Percentiles rank a stretch among this genome's conserved stretches.
These are phyloP conservation scores for Cryptotermes secundus DNA, from an alignment of 1,140 invertebrate species.

Conservation along the genomic window DNA sequence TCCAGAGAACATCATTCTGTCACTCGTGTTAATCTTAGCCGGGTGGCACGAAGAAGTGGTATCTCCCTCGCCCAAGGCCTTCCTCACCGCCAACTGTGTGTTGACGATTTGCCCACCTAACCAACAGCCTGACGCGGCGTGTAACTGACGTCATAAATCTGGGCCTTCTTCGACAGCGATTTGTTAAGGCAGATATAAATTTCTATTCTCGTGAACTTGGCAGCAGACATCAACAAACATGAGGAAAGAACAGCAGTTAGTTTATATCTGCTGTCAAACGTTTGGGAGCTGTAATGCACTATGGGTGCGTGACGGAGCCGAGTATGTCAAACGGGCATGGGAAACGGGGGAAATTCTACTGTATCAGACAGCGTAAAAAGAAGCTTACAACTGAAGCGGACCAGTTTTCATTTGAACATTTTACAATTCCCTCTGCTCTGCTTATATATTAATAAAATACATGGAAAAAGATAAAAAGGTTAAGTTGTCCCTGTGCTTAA, in stretches of 20 bases:
- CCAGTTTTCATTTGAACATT: no score
- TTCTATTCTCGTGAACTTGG: conserved; percentile 6
- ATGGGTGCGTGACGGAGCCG: background rate
- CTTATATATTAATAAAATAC: no score
- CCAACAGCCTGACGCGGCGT: background rate
- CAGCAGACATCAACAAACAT: conserved; percentile 11
- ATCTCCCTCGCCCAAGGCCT: background rate
- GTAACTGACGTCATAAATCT: conserved; percentile 12
- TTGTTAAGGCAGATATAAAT: conserved; percentile 17
- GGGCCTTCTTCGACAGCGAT: background rate
- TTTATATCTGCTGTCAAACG: conserved; percentile 12
- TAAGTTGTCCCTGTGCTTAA: no score
- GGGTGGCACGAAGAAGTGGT: background rate
- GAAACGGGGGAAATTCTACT: no score
- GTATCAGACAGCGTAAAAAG: no score
- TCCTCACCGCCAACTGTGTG: background rate
- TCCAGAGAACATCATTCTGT: background rate
- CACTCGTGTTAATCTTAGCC: background rate
- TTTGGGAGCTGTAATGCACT: background rate
- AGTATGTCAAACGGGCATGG: background rate
- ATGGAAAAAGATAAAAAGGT: no score
- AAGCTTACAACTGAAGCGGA: no score
- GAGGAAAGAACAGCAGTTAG: background rate
- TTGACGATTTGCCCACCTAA: background rate
- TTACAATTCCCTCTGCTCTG: no score